A percentile compares a stretch with the other conserved stretches of the same genome.
These are phyloP conservation scores for Mesoligia furuncula DNA, from an alignment of 2,888 invertebrate genomes.

Conservation along the genomic window DNA sequence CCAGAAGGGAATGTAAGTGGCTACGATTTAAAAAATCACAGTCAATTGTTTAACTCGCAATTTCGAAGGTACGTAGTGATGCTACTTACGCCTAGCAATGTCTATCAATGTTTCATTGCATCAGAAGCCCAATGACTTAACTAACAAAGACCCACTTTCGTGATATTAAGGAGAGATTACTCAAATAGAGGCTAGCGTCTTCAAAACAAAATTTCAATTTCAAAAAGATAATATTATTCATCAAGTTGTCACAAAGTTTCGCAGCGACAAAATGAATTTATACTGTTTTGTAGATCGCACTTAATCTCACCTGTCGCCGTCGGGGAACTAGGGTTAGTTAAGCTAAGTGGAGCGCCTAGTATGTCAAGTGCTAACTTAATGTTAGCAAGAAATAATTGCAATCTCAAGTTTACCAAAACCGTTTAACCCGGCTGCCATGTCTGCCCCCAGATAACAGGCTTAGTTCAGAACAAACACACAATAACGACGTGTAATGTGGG, in stretches of 20 bases:
- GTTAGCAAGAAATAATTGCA: constrained; percentile 74
- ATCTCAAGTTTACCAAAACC: constrained; percentile 74
- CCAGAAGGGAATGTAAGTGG: no score
- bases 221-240: constrained; percentile 56
- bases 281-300: constrained; percentile 71
- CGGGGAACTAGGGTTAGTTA: constrained; percentile 63
- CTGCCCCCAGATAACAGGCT: constrained; percentile 54
- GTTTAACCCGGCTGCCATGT: constrained; percentile 66
- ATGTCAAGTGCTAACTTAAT: constrained; percentile 74
- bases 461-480: constrained; percentile 58
- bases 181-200: constrained; percentile 22
- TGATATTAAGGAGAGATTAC: constrained; percentile 40
- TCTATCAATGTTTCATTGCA: constrained; percentile 9
- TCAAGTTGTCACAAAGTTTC: constrained; percentile 54
- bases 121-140: constrained; percentile 15
- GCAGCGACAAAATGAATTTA: constrained; percentile 63
- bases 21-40: not conserved
- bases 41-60: not conserved
- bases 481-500: constrained; percentile 41
- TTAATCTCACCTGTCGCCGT: constrained; percentile 76
- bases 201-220: constrained; percentile 53
- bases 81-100: not conserved
- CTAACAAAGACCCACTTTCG: constrained; percentile 21
- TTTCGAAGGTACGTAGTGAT: not conserved
- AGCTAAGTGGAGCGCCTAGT: constrained; percentile 73